Conservation (phyloP, 2,113 vertebrate species). For the Equus quagga region DNA sequence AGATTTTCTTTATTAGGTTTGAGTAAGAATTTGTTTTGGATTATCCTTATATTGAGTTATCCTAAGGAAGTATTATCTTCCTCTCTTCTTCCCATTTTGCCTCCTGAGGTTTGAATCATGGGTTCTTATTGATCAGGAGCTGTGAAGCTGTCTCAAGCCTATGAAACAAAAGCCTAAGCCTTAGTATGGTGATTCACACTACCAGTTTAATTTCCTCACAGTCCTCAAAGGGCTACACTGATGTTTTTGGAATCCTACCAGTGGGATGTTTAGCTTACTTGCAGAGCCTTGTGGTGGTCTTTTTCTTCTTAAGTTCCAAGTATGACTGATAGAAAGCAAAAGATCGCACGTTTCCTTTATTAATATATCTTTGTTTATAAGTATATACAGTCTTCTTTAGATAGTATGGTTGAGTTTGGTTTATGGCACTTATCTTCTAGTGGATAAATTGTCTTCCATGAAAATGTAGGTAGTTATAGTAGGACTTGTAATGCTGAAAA, state of each 20-base stretch:
- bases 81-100: not conserved
- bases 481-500: not conserved
- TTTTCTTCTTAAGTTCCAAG: not conserved
- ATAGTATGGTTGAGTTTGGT: not conserved
- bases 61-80: not conserved
- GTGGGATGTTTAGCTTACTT: not conserved
- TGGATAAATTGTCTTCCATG: not conserved
- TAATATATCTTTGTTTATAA: not conserved
- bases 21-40: not conserved
- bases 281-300: not conserved
- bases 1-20: not conserved
- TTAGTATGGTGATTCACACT: not conserved
- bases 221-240: not conserved
- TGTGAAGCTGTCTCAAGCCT: not conserved
- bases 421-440: not conserved
- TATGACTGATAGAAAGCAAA: not conserved
- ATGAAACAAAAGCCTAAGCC: not conserved
- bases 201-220: not conserved
- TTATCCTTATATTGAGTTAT: not conserved
- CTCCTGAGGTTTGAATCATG: not conserved
- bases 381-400: not conserved
- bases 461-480: not conserved
- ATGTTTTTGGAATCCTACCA: not conserved
- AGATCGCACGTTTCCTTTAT: not conserved
- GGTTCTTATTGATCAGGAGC: not conserved